Evolutionary conservation across 53 echinoderm and acorn worm genomes (phyloP).

Genomic region (Echinarachnius parma): DNA sequence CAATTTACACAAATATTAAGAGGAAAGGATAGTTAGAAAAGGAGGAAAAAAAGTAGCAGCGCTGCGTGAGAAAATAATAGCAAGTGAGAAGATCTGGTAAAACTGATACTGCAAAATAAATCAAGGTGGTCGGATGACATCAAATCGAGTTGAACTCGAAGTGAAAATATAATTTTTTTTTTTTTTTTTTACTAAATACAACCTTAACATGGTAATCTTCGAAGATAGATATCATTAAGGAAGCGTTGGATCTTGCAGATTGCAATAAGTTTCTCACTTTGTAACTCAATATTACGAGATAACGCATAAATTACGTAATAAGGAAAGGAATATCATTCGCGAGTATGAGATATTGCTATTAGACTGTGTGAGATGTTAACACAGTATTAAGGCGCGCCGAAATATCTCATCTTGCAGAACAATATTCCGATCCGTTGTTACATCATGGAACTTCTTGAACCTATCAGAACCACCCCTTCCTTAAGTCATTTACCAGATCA

Average conservation of each 20-base stretch:
- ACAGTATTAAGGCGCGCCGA: conserved; percentile 21
- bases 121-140: conserved; percentile 33
- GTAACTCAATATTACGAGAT: too few species aligned
- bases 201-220: too few species aligned
- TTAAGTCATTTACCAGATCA: conserved; percentile 9
- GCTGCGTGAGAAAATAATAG: background rate
- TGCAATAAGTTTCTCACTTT: too few species aligned
- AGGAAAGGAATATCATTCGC: background rate
- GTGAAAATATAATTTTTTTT: too few species aligned
- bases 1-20: conserved; percentile 14
- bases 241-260: too few species aligned
- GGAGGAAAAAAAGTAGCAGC: conserved; percentile 10
- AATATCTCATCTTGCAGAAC: background rate
- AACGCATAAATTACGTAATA: too few species aligned
- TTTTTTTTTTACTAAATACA: too few species aligned
- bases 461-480: background rate
- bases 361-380: conserved; percentile 8
- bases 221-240: conserved; percentile 16
- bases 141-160: too few species aligned
- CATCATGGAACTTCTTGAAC: background rate
- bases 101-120: background rate
- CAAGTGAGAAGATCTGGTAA: background rate
- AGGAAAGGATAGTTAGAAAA: conserved; percentile 7
- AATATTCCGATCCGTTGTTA: background rate
- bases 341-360: conserved; percentile 10